Base-by-base conservation (phyloP, 2,888 invertebrate species). In the Drosophila helvetica region DNA sequence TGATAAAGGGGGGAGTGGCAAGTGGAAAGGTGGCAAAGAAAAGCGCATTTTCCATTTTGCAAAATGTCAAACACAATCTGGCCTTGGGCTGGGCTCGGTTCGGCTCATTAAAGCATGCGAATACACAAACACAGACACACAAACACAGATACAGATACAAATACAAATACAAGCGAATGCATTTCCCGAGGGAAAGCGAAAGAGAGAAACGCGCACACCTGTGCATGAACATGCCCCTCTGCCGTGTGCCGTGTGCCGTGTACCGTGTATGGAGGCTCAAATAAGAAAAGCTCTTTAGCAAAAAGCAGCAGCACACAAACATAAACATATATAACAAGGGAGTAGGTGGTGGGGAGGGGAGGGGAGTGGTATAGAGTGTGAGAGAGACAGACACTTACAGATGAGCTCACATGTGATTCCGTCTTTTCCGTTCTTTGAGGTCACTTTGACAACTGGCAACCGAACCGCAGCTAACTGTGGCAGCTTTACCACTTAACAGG, bases 381-480 rank as follows among this genome's bases (percentile, higher is more conserved):
- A 15, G n/a, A 48, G 25, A 47, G 25, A 18, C 54, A 30, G 45
- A 74, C 66, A 59, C 56, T 60, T 53, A 74, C 60, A 65, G 50
- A 66, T 63, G 70, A 70, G 60, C 58, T 47, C 68, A 68, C 59
- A 74, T 53, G 59, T 53, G 70, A 60, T 73, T 57, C 48, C 74
- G 64, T 54, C 58, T 79, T 67, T 53, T 72, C 56, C 74, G 67
- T 75, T 78, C 88, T 87, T 85, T 87, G 89, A 78, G 89, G 89
- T 86, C 86, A 86, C 86, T 86, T 89, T 87, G 89, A 86, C 86
- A 87, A 83, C 79, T 78, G 79, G 78, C 70, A 75, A 79, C 79
- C 76, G 78, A 75, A 82, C 79, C 76, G 78, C 85, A 88, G 74
- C 87, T 79, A 76, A 86, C 85, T 63, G 38, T 38, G 61, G 57